phyloP scores from a whole-genome alignment of 2,113 vertebrate genomes.

The Crotophaga sulcirostris region DNA sequence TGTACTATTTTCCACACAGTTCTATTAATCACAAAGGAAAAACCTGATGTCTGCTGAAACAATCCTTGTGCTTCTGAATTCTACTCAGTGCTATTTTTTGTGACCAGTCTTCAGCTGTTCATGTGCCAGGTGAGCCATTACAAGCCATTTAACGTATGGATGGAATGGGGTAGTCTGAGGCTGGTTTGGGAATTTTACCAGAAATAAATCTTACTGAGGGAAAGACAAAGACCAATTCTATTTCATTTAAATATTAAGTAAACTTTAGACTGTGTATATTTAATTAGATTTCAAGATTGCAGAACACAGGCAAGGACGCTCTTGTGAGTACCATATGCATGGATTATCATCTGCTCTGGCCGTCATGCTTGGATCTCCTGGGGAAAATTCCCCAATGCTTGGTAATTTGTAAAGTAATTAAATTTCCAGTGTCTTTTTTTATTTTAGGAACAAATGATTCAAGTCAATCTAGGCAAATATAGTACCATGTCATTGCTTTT shows the following conservation, averaged over 20 bases:
- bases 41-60: not conserved
- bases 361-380: not conserved
- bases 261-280: not conserved
- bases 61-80: not conserved
- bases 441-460: not conserved
- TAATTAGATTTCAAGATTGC: not conserved
- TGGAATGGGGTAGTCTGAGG: not conserved
- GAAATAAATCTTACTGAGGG: not conserved
- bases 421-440: not conserved
- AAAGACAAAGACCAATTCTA: not conserved
- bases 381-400: not conserved
- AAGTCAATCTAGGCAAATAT: not conserved
- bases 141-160: not conserved
- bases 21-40: not conserved
- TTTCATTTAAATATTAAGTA: not conserved
- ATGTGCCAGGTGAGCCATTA: not conserved
- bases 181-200: not conserved
- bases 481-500: not conserved
- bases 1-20: not conserved
- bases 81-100: not conserved
- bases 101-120: not conserved
- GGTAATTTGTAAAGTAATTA: not conserved
- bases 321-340: not conserved
- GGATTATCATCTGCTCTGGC: not conserved
- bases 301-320: not conserved